These are phyloP conservation scores for Nasonia vitripennis DNA, from an alignment of 1,140 invertebrate genomes.

Conservation along the genomic window DNA sequence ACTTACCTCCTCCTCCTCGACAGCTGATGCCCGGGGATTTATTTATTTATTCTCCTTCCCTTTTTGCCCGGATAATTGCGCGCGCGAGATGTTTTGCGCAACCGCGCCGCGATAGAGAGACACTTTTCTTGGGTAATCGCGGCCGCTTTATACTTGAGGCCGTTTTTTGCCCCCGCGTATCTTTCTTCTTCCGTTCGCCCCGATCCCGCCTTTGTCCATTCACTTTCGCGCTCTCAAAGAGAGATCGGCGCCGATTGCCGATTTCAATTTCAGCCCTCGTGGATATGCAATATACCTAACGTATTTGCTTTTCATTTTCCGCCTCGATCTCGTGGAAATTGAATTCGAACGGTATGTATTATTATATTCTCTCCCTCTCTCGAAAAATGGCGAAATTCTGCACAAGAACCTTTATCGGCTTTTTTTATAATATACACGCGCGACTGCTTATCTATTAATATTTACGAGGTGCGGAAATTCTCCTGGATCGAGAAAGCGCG, in stretches of 20 bases:
- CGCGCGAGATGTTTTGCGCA: not conserved
- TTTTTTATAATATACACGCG: conserved; percentile 19
- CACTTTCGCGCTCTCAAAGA: conserved; percentile 1
- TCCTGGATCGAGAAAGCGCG: not conserved
- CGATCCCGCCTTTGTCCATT: conserved; percentile 10
- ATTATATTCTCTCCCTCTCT: no score
- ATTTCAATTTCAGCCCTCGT: conserved; percentile 39
- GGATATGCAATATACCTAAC: not conserved
- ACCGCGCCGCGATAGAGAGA: not conserved
- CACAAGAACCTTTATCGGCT: not conserved
- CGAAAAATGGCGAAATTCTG: not conserved
- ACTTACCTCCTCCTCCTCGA: no score
- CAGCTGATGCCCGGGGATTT: not conserved
- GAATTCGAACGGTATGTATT: not conserved
- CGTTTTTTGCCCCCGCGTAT: conserved; percentile 26
- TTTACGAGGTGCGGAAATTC: conserved; percentile 39
- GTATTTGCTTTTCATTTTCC: not conserved
- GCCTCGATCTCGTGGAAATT: not conserved
- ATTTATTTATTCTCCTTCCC: not conserved
- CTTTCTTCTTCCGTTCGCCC: conserved; percentile 3
- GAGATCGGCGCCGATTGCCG: conserved; percentile 1
- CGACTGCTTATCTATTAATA: conserved; percentile 21
- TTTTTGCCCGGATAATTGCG: not conserved
- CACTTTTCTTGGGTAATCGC: conserved; percentile 4
- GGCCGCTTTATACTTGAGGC: conserved; percentile 25